Conservation (phyloP, 2,113 vertebrate species). For the Charadrius vociferus region DNA sequence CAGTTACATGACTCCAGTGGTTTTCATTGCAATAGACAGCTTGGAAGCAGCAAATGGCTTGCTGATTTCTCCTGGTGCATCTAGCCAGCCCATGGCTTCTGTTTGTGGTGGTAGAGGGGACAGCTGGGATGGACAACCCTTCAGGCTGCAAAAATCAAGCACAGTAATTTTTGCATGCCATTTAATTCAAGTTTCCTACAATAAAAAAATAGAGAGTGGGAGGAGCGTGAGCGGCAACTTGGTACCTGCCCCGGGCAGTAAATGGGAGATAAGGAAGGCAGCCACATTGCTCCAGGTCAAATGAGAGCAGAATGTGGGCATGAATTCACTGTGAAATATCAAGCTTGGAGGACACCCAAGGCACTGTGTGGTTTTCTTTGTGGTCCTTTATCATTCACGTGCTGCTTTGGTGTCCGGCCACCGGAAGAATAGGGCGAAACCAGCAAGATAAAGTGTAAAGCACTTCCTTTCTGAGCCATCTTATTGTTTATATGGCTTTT, state of each 20-base stretch:
- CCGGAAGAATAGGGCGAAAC: background rate
- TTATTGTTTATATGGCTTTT: background rate
- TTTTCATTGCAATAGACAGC: background rate
- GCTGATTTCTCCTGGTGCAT: background rate
- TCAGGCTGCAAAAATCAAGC: background rate
- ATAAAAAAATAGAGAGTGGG: background rate
- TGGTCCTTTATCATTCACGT: background rate
- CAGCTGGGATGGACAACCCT: background rate
- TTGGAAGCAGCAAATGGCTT: background rate
- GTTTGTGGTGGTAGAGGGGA: background rate
- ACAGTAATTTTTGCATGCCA: background rate
- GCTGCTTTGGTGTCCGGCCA: background rate
- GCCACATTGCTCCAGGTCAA: background rate
- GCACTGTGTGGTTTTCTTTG: background rate
- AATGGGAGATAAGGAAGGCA: background rate
- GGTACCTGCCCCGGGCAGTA: too few species aligned
- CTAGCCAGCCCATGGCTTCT: background rate
- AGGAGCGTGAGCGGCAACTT: background rate
- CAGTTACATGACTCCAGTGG: background rate
- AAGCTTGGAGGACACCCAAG: background rate
- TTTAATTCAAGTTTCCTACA: background rate
- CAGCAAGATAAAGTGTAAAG: background rate
- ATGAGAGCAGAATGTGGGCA: background rate
- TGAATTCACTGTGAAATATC: background rate
- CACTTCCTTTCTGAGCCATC: background rate